Evolutionary conservation across 2,888 invertebrate species (phyloP), one percentile per base, ranked within the genome.

Genomic region (Galeopsomyia nigrocyanea): DNA sequence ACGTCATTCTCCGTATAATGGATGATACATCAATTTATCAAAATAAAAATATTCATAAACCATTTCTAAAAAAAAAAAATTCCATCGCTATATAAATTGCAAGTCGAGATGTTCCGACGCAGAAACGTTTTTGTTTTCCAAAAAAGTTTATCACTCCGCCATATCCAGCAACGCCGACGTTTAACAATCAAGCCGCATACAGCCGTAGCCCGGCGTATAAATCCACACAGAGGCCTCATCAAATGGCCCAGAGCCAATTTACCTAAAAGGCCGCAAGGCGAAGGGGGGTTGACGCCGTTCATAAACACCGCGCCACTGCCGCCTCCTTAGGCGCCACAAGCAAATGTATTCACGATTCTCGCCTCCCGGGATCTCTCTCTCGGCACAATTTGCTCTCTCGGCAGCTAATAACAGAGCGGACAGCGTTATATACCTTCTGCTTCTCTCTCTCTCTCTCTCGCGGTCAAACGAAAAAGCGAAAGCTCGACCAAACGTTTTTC

Each of bases 321-420:
- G 39, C 39, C 39, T 39, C 39, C 39, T 39, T 39, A 66, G 50
- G 47, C 66, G 60, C 74, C 58, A 14, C 56, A 49, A 61, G 62
- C 21, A 73, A 73, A 75, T 73, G 53, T 75, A 75, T 75, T 73
- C 73, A 75, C 73, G 67, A 73, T 73, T 65, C 68, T 39, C 50
- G 39, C 53, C 50, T 22, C 46, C 6, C 22, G 58, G 17, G 49
- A 17, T 26, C 53, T 61, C 39, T 58, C 58, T 19, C 19, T 19
- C n/a, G 19, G 31, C 76, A 78, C 77, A 78, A 78, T 79, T 77
- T 74, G 73, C 74, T 68, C 71, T 71, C 26, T 26, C 26, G 26
- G 26, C 73, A 74, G 74, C 76, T 79, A 78, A 78, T 79, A 78
- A 78, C 77, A 77, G 77, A 77, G 77, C 71, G 68, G 62, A 61